A percentile compares a stretch with the other conserved stretches of the same genome.
These are phyloP conservation scores for Sarcophaga rosellei DNA, from an alignment of 2,888 invertebrate genomes.

Conservation along the genomic window DNA sequence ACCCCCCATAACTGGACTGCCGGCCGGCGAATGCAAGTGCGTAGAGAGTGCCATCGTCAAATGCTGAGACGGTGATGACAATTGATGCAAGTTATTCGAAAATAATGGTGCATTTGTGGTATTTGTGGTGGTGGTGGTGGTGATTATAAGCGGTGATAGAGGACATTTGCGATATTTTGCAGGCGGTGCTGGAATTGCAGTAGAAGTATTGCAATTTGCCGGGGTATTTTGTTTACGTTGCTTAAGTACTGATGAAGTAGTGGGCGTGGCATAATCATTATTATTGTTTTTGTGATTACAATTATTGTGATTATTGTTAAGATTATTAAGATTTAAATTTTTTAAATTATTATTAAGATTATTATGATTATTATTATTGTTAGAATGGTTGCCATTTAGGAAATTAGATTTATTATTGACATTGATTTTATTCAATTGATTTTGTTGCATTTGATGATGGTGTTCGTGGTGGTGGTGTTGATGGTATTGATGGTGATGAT, in stretches of 20 bases:
- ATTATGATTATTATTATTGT: conserved; percentile 71
- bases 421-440: conserved; percentile 23
- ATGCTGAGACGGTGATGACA: conserved; percentile 54
- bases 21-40: conserved; percentile 41
- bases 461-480: conserved; percentile 9
- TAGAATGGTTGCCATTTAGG: conserved; percentile 39
- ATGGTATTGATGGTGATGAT: conserved; percentile 6
- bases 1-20: conserved; percentile 52
- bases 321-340: conserved; percentile 71
- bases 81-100: conserved; percentile 65
- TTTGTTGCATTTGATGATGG: conserved; percentile 20
- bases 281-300: conserved; percentile 67
- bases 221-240: conserved; percentile 57
- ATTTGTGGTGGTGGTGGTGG: conserved; percentile 11
- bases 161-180: conserved; percentile 73
- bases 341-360: conserved; percentile 63
- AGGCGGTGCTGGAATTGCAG: conserved; percentile 69
- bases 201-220: conserved; percentile 53
- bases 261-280: conserved; percentile 75
- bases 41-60: not conserved
- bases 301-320: conserved; percentile 63
- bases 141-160: conserved; percentile 73
- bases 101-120: conserved; percentile 67
- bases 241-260: conserved; percentile 73
- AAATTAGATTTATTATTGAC: conserved; percentile 46